phyloP scores from a whole-genome alignment of 2,113 vertebrate species.

The Mormyrus iriodes region DNA sequence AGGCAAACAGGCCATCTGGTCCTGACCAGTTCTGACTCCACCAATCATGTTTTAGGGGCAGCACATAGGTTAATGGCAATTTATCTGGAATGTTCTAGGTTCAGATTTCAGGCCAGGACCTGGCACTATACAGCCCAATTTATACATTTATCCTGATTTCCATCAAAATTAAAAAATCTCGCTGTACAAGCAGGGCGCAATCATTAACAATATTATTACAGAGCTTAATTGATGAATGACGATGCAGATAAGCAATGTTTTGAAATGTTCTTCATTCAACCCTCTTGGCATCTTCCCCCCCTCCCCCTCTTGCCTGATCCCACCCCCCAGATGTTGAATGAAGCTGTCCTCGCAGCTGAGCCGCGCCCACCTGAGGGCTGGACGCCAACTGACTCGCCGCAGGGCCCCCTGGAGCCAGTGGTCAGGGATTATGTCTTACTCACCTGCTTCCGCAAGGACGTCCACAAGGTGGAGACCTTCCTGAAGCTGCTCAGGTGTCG shows the following conservation, averaged over 20 bases:
- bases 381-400: not conserved
- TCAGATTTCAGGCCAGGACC: not conserved
- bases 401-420: conserved; percentile 20
- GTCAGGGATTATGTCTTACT: conserved; percentile 35
- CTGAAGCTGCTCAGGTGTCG: conserved; percentile 41
- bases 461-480: conserved; percentile 44
- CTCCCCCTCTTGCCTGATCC: not conserved
- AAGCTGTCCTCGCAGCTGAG: not conserved
- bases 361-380: not conserved
- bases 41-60: not conserved
- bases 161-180: not conserved
- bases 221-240: not conserved
- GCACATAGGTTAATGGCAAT: not conserved
- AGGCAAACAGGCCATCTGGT: not conserved
- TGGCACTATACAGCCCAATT: not conserved
- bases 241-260: not conserved
- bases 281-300: not conserved
- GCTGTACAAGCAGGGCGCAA: not conserved
- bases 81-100: not conserved
- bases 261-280: not conserved
- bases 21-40: not conserved
- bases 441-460: conserved; percentile 42
- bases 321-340: not conserved
- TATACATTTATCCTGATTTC: not conserved
- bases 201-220: not conserved